Conservation (phyloP, 1,140 invertebrate species). For the Macrobrachium nipponense region DNA sequence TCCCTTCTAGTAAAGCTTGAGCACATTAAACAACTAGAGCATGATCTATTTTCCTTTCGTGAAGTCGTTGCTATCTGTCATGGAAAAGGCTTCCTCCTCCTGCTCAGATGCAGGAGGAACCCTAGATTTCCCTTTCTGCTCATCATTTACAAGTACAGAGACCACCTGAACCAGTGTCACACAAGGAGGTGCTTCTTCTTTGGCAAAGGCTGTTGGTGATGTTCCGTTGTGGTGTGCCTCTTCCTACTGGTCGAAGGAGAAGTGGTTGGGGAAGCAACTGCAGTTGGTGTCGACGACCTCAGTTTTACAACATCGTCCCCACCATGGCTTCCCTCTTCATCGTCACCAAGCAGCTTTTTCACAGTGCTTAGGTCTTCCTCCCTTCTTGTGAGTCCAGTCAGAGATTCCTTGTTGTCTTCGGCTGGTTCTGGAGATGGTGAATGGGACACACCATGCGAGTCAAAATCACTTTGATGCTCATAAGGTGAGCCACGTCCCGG, state of each 20-base stretch:
- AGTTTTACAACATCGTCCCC: background rate
- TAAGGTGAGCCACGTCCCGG: constrained; percentile 11
- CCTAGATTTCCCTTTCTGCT: too few relatives aligned
- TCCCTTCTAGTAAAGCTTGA: too few relatives aligned
- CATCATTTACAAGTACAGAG: too few relatives aligned
- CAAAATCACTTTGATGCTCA: constrained; percentile 22
- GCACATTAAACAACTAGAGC: too few relatives aligned
- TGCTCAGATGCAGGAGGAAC: too few relatives aligned
- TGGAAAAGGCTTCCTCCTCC: too few relatives aligned
- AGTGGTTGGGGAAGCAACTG: background rate
- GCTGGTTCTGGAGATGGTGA: constrained; percentile 35
- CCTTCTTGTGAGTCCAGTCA: constrained; percentile 26
- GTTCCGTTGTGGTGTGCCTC: constrained; percentile 25
- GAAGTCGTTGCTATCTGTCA: too few relatives aligned
- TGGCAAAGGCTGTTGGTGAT: constrained; percentile 41
- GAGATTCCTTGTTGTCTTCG: constrained; percentile 49
- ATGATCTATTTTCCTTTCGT: too few relatives aligned
- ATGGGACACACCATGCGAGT: constrained; percentile 19
- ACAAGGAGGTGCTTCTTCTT: constrained; percentile 54
- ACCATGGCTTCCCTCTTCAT: constrained; percentile 41
- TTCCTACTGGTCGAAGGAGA: constrained; percentile 22
- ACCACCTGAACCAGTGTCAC: constrained; percentile 36
- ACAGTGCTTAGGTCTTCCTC: constrained; percentile 44
- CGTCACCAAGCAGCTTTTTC: constrained; percentile 40
- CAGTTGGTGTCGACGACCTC: background rate